Conservation (phyloP, 1,140 invertebrate genomes). For the Daktulosphaira vitifoliae region DNA sequence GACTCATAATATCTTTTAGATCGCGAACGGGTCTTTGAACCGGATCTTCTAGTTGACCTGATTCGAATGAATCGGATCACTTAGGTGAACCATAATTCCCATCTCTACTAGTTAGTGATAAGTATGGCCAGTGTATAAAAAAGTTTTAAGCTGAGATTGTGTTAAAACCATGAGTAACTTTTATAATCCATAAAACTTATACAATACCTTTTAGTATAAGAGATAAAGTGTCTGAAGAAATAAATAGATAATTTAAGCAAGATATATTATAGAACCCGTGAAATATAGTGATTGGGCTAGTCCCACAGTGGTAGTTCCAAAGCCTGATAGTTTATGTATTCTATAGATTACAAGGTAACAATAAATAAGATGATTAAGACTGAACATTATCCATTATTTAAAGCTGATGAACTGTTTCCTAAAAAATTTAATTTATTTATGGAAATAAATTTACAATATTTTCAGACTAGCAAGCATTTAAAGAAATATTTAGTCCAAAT, state of each 20-base stretch:
- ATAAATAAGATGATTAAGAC: constrained; percentile 37
- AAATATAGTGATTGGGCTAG: constrained; percentile 43
- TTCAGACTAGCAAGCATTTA: background rate
- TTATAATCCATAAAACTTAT: background rate
- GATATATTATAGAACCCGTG: background rate
- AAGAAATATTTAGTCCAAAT: too few relatives aligned
- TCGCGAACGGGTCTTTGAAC: too few relatives aligned
- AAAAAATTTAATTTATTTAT: constrained; percentile 46
- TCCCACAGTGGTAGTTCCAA: constrained; percentile 43
- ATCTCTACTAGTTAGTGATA: too few relatives aligned
- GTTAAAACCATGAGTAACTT: background rate
- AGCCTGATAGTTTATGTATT: constrained; percentile 41
- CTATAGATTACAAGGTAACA: constrained; percentile 43
- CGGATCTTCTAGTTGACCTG: too few relatives aligned
- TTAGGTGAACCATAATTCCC: too few relatives aligned
- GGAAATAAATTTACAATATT: constrained; percentile 3
- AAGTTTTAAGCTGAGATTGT: background rate
- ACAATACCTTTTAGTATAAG: background rate
- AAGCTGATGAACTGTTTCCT: constrained; percentile 28
- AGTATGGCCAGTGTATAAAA: background rate
- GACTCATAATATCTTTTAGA: too few relatives aligned
- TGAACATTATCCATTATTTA: constrained; percentile 28
- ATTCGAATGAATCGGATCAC: too few relatives aligned
- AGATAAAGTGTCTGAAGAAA: background rate
- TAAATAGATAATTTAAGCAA: background rate